These are phyloP conservation scores for Ranitomeya imitator DNA, from an alignment of 2,113 vertebrate species.

Conservation along the genomic window DNA sequence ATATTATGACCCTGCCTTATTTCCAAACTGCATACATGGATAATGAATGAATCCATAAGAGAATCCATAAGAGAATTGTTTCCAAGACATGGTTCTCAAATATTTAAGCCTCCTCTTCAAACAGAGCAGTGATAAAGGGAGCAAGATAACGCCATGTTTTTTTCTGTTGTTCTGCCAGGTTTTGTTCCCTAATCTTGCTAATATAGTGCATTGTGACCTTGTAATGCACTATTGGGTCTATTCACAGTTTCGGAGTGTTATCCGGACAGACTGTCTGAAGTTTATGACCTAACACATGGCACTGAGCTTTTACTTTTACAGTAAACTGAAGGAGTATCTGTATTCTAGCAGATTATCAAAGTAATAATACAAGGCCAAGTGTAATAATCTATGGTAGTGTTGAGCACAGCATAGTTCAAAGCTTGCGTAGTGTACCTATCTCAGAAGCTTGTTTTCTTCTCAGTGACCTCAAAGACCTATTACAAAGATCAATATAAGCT, in stretches of 20 bases:
- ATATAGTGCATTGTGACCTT: conserved; percentile 46
- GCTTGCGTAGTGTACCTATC: not conserved
- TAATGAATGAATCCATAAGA: not conserved
- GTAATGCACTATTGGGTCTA: conserved; percentile 51
- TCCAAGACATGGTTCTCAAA: conserved; percentile 26
- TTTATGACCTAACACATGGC: conserved; percentile 43
- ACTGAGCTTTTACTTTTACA: conserved; percentile 33
- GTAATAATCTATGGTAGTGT: not conserved
- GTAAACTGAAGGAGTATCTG: conserved; percentile 20
- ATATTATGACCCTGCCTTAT: not conserved
- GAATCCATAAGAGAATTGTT: not conserved
- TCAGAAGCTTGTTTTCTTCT: not conserved
- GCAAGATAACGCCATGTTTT: conserved; percentile 18
- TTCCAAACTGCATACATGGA: not conserved
- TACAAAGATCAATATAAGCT: not conserved
- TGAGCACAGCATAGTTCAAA: conserved; percentile 9
- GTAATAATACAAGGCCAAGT: not conserved
- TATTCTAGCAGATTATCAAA: conserved; percentile 14
- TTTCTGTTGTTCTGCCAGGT: conserved; percentile 49
- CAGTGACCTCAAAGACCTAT: not conserved
- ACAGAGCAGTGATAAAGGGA: not conserved
- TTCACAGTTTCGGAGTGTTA: conserved; percentile 53
- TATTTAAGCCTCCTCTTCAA: conserved; percentile 17
- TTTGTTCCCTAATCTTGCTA: conserved; percentile 46
- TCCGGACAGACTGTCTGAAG: conserved; percentile 45